These are phyloP conservation scores for Oegoconia quadripuncta DNA, from an alignment of 2,888 invertebrate genomes.

Conservation along the genomic window DNA sequence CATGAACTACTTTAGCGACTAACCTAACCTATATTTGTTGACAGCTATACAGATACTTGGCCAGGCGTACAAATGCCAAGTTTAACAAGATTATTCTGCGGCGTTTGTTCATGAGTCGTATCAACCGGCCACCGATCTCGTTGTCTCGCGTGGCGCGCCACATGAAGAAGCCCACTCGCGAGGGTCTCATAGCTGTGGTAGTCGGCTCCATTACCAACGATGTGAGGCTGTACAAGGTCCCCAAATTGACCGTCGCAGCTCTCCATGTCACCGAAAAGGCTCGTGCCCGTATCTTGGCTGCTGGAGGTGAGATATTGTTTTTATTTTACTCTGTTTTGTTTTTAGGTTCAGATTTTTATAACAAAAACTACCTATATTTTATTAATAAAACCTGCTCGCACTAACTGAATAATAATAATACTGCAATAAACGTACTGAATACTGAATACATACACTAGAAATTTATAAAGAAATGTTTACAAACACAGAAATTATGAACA, in stretches of 20 bases:
- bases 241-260: slow-evolving; percentile 96
- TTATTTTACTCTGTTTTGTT: too few relatives aligned
- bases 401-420: too few relatives aligned
- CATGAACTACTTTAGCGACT: too few relatives aligned
- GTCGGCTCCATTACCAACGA: slow-evolving; percentile 98
- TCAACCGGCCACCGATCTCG: slow-evolving; percentile 96
- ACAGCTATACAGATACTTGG: slow-evolving; percentile 97
- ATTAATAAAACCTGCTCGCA: too few relatives aligned
- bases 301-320: slow-evolving; percentile 84
- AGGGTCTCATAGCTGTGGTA: slow-evolving; percentile 92
- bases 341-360: too few relatives aligned
- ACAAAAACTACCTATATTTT: too few relatives aligned
- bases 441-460: too few relatives aligned
- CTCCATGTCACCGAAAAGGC: slow-evolving; percentile 96
- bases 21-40: slow-evolving; percentile 45
- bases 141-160: slow-evolving; percentile 91
- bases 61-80: slow-evolving; percentile 96
- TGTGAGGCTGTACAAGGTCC: slow-evolving; percentile 92
- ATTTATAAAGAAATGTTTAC: too few relatives aligned
- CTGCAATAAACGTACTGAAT: too few relatives aligned
- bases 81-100: slow-evolving; percentile 97
- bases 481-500: too few relatives aligned
- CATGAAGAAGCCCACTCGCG: slow-evolving; percentile 91
- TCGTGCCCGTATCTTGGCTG: slow-evolving; percentile 96
- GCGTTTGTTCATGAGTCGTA: slow-evolving; percentile 98